These are phyloP conservation scores for Lamellibrachia columna DNA, from an alignment of 2,888 invertebrate species.

Conservation along the genomic window DNA sequence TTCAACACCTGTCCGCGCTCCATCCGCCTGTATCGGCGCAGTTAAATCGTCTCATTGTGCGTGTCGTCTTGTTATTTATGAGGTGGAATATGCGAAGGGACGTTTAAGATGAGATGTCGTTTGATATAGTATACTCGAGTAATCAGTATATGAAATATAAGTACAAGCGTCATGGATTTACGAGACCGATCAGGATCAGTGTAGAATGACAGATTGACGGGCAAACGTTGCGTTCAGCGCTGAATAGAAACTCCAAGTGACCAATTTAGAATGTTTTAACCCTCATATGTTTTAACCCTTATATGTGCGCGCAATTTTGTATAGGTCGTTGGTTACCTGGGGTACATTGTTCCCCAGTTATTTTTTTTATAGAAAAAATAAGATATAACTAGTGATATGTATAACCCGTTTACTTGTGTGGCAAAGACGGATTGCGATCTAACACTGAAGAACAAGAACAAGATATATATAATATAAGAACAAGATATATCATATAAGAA, in stretches of 20 bases:
- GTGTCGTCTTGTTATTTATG: neutral
- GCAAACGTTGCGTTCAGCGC: neutral
- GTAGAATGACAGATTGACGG: neutral
- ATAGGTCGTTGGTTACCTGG: too few relatives aligned
- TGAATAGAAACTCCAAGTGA: neutral
- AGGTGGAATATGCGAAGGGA: neutral
- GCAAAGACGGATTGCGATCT: too few relatives aligned
- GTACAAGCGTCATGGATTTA: neutral
- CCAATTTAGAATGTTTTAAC: neutral
- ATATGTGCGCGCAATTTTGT: too few relatives aligned
- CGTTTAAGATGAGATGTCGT: slow-evolving; percentile 6
- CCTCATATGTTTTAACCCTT: too few relatives aligned
- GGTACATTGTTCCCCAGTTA: too few relatives aligned
- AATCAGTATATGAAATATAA: neutral
- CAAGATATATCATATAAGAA: too few relatives aligned
- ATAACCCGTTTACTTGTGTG: too few relatives aligned
- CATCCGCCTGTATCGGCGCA: neutral
- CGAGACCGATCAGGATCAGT: neutral
- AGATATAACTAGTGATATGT: too few relatives aligned
- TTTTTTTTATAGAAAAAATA: too few relatives aligned
- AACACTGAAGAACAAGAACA: too few relatives aligned
- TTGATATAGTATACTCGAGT: neutral
- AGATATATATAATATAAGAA: too few relatives aligned
- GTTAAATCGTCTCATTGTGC: neutral
- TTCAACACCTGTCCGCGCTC: neutral